Percentiles rank a stretch among this genome's conserved stretches.
Conservation (phyloP, 2,888 invertebrate species). For the Pinctada fucata region DNA sequence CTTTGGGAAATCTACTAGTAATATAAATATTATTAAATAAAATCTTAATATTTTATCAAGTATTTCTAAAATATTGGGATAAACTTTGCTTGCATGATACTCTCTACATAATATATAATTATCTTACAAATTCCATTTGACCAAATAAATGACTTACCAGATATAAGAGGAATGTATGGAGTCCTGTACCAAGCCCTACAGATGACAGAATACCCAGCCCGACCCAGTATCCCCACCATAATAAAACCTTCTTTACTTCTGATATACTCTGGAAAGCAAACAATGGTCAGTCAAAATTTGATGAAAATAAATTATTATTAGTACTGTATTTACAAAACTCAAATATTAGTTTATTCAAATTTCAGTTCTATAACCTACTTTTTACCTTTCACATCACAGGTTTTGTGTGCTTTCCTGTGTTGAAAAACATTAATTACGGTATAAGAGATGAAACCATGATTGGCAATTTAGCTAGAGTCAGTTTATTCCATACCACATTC, state of each 20-base stretch:
- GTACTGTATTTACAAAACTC: background rate
- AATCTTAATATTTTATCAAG: too few species aligned
- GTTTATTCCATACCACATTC: too few species aligned
- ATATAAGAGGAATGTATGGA: constrained; percentile 98
- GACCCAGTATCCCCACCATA: constrained; percentile 94
- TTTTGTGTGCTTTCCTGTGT: background rate
- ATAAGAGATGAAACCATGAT: too few species aligned
- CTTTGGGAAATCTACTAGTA: too few species aligned
- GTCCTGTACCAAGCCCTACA: constrained; percentile 97
- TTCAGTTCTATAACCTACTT: background rate
- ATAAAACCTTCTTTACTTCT: constrained; percentile 72
- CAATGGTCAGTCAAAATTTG: background rate
- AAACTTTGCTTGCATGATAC: too few species aligned
- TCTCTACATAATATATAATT: background rate
- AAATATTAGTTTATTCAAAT: background rate
- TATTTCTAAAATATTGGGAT: too few species aligned
- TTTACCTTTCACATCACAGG: background rate
- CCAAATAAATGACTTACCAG: constrained; percentile 78
- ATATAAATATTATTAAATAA: too few species aligned
- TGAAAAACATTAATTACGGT: background rate
- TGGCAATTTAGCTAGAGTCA: too few species aligned
- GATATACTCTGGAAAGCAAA: constrained; percentile 66
- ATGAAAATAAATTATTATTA: background rate
- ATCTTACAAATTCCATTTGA: background rate
- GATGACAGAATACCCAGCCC: constrained; percentile 96